Evolutionary conservation across 2,797 vertebrate genomes (phyloP), one percentile per base, ranked within the genome.

Genomic region (Spatula versicolor): DNA sequence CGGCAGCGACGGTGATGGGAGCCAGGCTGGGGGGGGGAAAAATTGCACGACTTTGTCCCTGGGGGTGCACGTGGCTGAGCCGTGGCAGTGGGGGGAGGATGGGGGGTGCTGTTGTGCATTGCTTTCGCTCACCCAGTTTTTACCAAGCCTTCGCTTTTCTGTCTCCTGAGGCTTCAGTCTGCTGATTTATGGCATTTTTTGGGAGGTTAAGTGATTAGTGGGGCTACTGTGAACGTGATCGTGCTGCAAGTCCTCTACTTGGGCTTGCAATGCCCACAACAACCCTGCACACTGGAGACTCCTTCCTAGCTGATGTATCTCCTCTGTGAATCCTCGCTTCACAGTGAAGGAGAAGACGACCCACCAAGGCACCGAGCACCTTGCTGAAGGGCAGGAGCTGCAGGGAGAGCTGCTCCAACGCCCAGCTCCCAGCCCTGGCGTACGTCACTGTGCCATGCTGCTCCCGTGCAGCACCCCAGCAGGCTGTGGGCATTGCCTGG

Each of bases 191-290:
- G n/a, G 48, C 0, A 3, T 63, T 55, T 75, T 91, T 26, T 0
- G 16, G 69, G 41, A 75, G 67, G 92, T 78, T 74, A 92, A 92
- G 89, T 56, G 93, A 84, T 90, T 63, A 39, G 69, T 30, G 72
- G 83, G 86, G 93, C 94, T 96, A 91, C 85, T 67, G 87, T 39
- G 84, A 95, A 30, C 9, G 58, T 4, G 39, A 50, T 86, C 28
- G 63, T 69, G 73, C 50, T 41, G 71, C 78, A 69, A 31, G 55
- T 55, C 23, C 89, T 75, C 30, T 1, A 2, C 45, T 22, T 48
- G 4, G 14, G 58, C 8, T 62, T 60, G 33, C 30, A 12, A 3
- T 1, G 81, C 6, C 14, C 68, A 2, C 6, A 6, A 6, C 20
- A 50, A 43, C 26, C 62, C 15, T 13, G 39, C 4, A 0, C 43